Evolutionary conservation across 1,140 invertebrate species (phyloP).

Genomic region (Dendroctonus ponderosae): DNA sequence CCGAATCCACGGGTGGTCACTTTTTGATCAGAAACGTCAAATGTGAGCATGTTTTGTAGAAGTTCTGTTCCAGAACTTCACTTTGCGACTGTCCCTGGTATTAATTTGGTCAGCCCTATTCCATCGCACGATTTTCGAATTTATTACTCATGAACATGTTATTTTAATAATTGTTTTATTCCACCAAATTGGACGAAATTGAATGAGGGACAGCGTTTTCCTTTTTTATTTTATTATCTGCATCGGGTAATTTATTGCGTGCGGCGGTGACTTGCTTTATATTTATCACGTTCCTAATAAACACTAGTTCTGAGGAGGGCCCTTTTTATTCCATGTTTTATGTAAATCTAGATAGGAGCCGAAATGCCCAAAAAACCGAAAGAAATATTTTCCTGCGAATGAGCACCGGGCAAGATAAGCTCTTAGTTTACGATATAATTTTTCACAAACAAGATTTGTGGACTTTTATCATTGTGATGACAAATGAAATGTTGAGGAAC

Average conservation of each 20-base stretch:
- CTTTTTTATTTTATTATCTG: conserved; percentile 28
- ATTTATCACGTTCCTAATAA: conserved; percentile 32
- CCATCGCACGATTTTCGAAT: too few relatives aligned
- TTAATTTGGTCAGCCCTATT: too few relatives aligned
- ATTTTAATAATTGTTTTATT: conserved; percentile 32
- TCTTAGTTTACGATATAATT: conserved; percentile 6
- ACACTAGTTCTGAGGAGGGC: conserved; percentile 16
- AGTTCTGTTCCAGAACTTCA: too few relatives aligned
- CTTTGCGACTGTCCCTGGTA: too few relatives aligned
- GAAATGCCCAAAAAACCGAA: conserved; percentile 20
- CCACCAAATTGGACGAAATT: conserved; percentile 23
- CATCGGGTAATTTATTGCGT: conserved; percentile 28
- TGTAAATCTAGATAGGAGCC: conserved; percentile 24
- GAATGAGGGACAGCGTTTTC: conserved; percentile 19
- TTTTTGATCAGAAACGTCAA: too few relatives aligned
- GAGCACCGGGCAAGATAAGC: conserved; percentile 12
- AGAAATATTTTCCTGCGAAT: conserved; percentile 12
- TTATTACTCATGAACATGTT: conserved; percentile 16
- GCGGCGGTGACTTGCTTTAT: conserved; percentile 28
- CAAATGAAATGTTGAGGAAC: conserved; percentile 2
- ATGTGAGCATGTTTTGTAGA: too few relatives aligned
- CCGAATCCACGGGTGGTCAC: too few relatives aligned
- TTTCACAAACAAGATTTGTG: conserved; percentile 7
- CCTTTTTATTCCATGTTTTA: conserved; percentile 28
- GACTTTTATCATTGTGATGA: conserved; percentile 7